Evolutionary conservation across 2,888 invertebrate species (phyloP).

Genomic region (Dasypolia templi): DNA sequence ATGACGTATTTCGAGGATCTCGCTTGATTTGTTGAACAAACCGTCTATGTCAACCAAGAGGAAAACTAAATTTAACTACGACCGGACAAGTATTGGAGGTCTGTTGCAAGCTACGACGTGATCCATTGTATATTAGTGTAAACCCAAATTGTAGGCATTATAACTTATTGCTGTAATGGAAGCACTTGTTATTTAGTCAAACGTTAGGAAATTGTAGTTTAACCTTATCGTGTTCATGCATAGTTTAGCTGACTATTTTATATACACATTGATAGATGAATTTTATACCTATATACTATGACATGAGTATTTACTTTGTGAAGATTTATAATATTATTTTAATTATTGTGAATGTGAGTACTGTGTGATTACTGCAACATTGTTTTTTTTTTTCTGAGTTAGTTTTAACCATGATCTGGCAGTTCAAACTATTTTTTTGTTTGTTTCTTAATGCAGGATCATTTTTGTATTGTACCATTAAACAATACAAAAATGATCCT

Average conservation of each 20-base stretch:
- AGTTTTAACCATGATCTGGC: no score
- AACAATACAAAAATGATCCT: no score
- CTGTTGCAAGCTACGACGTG: constrained; percentile 39
- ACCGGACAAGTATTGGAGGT: constrained; percentile 18
- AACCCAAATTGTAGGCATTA: constrained; percentile 39
- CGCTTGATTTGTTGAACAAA: constrained; percentile 43
- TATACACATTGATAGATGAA: no score
- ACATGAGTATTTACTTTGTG: no score
- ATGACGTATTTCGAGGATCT: constrained; percentile 45
- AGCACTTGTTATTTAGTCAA: constrained; percentile 32
- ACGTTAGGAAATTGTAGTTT: constrained; percentile 17
- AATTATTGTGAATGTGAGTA: no score
- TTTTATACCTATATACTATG: no score
- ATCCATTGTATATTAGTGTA: constrained; percentile 41
- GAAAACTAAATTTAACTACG: constrained; percentile 17
- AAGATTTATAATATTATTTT: no score
- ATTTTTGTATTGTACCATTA: no score
- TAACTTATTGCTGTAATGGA: constrained; percentile 39
- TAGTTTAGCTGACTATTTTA: not conserved
- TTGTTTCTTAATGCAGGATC: no score
- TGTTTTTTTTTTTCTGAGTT: no score
- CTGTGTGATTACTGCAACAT: no score
- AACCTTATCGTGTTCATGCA: not conserved
- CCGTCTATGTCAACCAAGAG: constrained; percentile 43
- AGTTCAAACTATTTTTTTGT: no score